A percentile compares a stretch with the other conserved stretches of the same genome.
phyloP scores from a whole-genome alignment of 2,113 vertebrate species.

The Canis aureus region DNA sequence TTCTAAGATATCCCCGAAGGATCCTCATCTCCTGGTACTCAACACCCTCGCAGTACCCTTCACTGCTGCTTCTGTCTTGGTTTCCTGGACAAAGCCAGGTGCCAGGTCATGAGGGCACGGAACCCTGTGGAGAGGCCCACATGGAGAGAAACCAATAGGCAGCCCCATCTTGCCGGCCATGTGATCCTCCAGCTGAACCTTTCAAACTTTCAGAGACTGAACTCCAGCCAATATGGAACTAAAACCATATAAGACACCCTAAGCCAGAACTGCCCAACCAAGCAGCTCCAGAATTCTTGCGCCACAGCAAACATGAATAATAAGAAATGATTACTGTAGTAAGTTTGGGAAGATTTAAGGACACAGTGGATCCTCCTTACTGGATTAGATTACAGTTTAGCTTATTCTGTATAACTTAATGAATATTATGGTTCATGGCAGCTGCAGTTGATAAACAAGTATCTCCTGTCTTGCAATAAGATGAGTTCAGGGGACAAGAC shows the following conservation, averaged over 20 bases:
- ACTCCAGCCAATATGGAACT: not conserved
- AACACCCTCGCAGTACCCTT: no score
- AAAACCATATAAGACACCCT: not conserved
- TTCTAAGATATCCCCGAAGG: not conserved
- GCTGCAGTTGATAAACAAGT: not conserved
- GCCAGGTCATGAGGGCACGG: rapidly evolving
- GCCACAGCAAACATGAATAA: not conserved
- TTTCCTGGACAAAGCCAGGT: not conserved
- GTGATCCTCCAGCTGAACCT: not conserved
- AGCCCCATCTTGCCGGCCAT: not conserved
- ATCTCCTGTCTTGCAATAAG: not conserved
- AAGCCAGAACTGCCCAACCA: not conserved
- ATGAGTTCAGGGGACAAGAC: not conserved
- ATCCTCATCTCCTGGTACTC: not conserved
- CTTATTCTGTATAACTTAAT: not conserved
- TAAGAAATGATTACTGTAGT: not conserved
- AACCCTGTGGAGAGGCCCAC: not conserved
- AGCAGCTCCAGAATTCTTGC: not conserved
- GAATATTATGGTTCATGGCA: not conserved
- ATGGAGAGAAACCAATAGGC: not conserved
- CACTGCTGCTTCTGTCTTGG: not conserved
- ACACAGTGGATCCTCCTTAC: not conserved
- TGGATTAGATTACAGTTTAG: not conserved
- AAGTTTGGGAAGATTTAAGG: not conserved
- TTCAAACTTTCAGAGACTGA: not conserved